Conservation (phyloP, 2,113 vertebrate species). For the Alligator mississippiensis region DNA sequence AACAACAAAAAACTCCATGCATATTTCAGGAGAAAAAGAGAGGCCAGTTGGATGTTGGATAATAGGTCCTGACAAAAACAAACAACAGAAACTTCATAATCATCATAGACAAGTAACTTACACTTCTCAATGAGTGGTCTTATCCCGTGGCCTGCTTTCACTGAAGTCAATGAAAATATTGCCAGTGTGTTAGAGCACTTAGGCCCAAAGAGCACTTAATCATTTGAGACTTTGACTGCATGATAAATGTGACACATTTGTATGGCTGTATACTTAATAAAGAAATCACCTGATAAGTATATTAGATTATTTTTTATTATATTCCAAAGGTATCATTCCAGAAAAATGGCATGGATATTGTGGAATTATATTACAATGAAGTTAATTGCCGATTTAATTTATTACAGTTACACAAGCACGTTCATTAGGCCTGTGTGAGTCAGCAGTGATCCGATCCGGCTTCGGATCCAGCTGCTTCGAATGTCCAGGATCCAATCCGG, state of each 20-base stretch:
- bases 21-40: conserved; percentile 6
- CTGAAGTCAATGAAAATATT: neutral
- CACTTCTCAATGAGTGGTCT: conserved; percentile 13
- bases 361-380: too few species aligned
- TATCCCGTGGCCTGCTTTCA: neutral
- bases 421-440: too few species aligned
- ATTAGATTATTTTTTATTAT: conserved; percentile 46
- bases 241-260: too few species aligned
- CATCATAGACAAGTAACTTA: conserved; percentile 46
- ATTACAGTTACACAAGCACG: too few species aligned
- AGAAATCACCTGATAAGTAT: conserved; percentile 34
- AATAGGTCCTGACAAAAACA: neutral
- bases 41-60: conserved; percentile 11
- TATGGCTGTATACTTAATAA: conserved; percentile 23
- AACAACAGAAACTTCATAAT: conserved; percentile 27
- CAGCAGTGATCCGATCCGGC: too few species aligned
- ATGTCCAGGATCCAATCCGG: too few species aligned
- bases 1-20: neutral
- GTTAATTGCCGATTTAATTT: too few species aligned
- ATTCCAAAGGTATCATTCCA: conserved; percentile 10
- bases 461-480: too few species aligned
- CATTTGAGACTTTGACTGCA: neutral
- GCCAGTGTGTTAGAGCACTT: neutral
- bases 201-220: conserved; percentile 38
- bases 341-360: neutral